Conservation (phyloP, 2,888 invertebrate species). For the Nomada fabriciana region DNA sequence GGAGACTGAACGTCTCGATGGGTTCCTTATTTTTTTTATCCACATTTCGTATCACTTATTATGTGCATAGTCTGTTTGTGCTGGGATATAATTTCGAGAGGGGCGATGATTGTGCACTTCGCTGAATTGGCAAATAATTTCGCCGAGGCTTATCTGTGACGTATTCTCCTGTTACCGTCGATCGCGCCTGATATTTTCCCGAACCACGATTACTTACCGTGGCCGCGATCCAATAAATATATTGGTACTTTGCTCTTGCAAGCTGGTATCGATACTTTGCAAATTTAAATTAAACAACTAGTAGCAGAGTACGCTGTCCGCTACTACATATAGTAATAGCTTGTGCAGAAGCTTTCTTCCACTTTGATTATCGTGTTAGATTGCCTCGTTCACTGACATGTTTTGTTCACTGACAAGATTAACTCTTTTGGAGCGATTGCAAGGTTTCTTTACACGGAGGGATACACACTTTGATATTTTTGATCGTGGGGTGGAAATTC, state of each 20-base stretch:
- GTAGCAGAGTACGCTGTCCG: no score
- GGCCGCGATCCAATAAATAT: no score
- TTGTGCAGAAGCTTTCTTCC: no score
- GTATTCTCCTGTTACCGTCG: slow-evolving; percentile 11
- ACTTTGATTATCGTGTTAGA: neutral
- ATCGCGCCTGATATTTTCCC: neutral
- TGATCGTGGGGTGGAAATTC: neutral
- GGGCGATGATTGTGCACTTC: neutral
- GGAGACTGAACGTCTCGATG: no score
- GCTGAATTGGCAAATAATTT: neutral
- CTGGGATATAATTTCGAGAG: no score
- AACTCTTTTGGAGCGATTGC: neutral
- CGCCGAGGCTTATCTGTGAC: slow-evolving; percentile 12
- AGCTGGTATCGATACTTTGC: no score
- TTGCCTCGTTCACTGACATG: neutral
- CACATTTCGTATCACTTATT: no score
- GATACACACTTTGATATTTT: slow-evolving; percentile 42
- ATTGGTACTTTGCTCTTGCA: no score
- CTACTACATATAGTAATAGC: no score
- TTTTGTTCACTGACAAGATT: slow-evolving; percentile 31
- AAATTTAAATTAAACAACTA: no score
- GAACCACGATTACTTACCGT: neutral
- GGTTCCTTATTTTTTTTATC: no score
- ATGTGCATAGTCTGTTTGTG: no score
- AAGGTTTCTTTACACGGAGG: slow-evolving; percentile 25